Percentiles rank a stretch among this genome's conserved stretches.
Conservation (phyloP, 2,888 invertebrate genomes). For the Athripsodes cinereus region DNA sequence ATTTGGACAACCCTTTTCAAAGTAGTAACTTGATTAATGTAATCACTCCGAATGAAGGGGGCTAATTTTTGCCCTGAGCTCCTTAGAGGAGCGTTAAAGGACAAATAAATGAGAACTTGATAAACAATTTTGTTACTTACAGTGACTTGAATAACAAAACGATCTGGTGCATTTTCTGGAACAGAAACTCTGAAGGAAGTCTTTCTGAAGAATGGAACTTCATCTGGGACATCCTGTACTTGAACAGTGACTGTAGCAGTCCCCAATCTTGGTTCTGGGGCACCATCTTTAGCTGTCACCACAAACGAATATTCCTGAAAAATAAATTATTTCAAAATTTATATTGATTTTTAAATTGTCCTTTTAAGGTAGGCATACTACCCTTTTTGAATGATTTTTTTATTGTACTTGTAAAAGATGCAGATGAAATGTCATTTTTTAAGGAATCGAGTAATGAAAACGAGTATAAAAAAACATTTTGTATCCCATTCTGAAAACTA, state of each 20-base stretch:
- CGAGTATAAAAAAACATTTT: too few species aligned
- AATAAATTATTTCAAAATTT: slow-evolving; percentile 6
- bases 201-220: slow-evolving; percentile 71
- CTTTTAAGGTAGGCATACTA: not conserved
- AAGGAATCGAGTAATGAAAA: too few species aligned
- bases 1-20: too few species aligned
- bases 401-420: too few species aligned
- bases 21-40: too few species aligned
- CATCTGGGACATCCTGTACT: slow-evolving; percentile 77
- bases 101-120: too few species aligned
- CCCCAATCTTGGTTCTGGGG: slow-evolving; percentile 75
- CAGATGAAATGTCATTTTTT: too few species aligned
- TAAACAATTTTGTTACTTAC: too few species aligned
- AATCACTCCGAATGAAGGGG: too few species aligned
- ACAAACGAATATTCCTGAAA: slow-evolving; percentile 71
- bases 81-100: too few species aligned
- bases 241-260: slow-evolving; percentile 80
- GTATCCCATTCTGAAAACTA: too few species aligned
- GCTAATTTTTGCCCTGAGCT: too few species aligned
- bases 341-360: not conserved
- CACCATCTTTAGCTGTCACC: slow-evolving; percentile 84
- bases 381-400: not conserved
- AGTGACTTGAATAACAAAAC: slow-evolving; percentile 70
- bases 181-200: slow-evolving; percentile 69
- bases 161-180: slow-evolving; percentile 79